Conservation (phyloP, 2,797 vertebrate species). For the Neoniphon sammara region DNA sequence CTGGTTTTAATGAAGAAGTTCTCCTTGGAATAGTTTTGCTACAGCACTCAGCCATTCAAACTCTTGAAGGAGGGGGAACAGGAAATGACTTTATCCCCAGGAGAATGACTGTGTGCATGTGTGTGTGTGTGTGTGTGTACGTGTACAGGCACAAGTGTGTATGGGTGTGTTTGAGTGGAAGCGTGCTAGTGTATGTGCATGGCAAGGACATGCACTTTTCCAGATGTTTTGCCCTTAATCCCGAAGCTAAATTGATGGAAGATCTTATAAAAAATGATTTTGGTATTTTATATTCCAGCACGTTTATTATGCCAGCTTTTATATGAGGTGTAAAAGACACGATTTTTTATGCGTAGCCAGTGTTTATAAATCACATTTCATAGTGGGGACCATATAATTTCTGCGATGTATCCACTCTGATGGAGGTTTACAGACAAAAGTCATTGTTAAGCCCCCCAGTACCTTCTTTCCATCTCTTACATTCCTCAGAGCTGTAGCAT, state of each 20-base stretch:
- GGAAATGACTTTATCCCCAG: conserved; percentile 85
- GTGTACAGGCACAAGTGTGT: conserved; percentile 23
- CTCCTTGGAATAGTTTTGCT: conserved; percentile 67
- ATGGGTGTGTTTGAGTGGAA: conserved; percentile 30
- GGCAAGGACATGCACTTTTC: conserved; percentile 59
- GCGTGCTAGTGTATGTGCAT: conserved; percentile 52
- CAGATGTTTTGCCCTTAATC: conserved; percentile 72
- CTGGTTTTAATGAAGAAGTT: conserved; percentile 82
- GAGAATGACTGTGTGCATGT: conserved; percentile 67
- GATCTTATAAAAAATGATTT: conserved; percentile 23
- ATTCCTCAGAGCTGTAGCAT: conserved; percentile 58
- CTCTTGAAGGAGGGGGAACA: conserved; percentile 60
- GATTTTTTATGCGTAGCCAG: background rate
- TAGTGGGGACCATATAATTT: conserved; percentile 3
- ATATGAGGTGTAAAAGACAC: conserved; percentile 3
- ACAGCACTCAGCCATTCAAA: conserved; percentile 70
- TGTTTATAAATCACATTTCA: conserved; percentile 17
- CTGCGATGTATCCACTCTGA: conserved; percentile 37
- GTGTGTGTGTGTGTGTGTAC: conserved; percentile 28
- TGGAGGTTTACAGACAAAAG: conserved; percentile 51
- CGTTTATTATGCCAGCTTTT: conserved; percentile 1
- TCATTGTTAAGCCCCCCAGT: conserved; percentile 23
- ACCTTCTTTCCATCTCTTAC: conserved; percentile 47
- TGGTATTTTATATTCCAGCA: conserved; percentile 5
- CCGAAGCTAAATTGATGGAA: conserved; percentile 29